Evolutionary conservation across 2,113 vertebrate genomes (phyloP).

Genomic region (Alethe diademata): DNA sequence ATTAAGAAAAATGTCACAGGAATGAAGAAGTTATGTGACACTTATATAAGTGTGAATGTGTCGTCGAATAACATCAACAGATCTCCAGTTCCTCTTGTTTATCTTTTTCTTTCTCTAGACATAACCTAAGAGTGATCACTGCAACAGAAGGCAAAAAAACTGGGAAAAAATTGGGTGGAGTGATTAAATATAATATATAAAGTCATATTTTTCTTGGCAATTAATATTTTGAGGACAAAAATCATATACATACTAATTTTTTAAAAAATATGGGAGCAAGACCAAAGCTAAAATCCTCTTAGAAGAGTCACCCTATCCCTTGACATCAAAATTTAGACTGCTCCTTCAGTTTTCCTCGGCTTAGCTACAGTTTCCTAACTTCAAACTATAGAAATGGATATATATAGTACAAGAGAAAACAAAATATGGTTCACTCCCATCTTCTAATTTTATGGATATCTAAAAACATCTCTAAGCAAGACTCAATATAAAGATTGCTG

Average conservation of each 20-base stretch:
- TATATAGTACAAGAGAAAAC: neutral
- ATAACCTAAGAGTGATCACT: neutral
- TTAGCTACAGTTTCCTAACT: neutral
- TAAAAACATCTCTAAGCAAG: neutral
- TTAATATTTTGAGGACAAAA: neutral
- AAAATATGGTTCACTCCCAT: neutral
- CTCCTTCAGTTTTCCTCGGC: neutral
- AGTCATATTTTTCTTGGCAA: neutral
- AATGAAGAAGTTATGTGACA: neutral
- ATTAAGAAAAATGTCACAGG: constrained; percentile 12
- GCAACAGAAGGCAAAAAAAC: neutral
- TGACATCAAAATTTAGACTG: neutral
- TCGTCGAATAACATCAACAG: neutral
- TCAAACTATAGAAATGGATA: neutral
- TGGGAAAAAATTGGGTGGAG: neutral
- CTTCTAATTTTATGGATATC: neutral
- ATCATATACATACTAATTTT: neutral
- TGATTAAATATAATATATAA: neutral
- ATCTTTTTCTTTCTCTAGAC: neutral
- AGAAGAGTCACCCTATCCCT: neutral
- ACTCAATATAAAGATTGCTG: neutral
- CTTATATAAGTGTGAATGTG: neutral
- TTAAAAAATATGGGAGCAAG: neutral
- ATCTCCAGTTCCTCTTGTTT: neutral
- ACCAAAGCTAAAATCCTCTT: neutral